Conservation (phyloP, 1,140 invertebrate genomes). For the Pseudomyrmex sp. region DNA sequence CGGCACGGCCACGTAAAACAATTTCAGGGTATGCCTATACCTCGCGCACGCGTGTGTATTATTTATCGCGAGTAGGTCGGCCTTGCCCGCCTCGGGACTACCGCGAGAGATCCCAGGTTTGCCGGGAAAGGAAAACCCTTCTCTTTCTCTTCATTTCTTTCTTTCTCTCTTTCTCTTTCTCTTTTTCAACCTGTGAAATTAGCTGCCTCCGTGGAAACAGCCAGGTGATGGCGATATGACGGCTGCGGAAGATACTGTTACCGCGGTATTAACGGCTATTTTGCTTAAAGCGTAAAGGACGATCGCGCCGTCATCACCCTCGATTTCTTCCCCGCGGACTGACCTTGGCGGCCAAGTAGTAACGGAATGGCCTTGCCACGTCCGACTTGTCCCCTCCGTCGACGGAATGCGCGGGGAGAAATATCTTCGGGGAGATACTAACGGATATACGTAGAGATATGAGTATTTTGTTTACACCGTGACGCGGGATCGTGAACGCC, state of each 20-base stretch:
- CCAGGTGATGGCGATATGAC: slow-evolving; percentile 33
- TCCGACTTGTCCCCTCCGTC: not conserved
- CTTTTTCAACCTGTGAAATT: slow-evolving; percentile 52
- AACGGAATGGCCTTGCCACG: slow-evolving; percentile 57
- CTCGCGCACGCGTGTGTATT: slow-evolving; percentile 61
- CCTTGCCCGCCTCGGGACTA: slow-evolving; percentile 46
- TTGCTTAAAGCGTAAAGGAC: slow-evolving; percentile 19
- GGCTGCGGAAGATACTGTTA: slow-evolving; percentile 9
- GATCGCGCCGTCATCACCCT: slow-evolving; percentile 53
- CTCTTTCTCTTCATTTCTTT: not conserved
- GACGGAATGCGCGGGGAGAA: not conserved
- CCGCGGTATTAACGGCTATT: slow-evolving; percentile 33
- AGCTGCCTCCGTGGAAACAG: slow-evolving; percentile 45
- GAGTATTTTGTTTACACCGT: slow-evolving; percentile 44
- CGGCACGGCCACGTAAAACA: slow-evolving; percentile 73
- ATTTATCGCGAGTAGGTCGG: slow-evolving; percentile 77
- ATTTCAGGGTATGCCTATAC: slow-evolving; percentile 74
- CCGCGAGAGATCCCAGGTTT: slow-evolving; percentile 1
- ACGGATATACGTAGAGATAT: slow-evolving; percentile 19
- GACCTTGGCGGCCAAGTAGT: slow-evolving; percentile 46
- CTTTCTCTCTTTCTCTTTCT: not conserved
- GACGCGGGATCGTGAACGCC: slow-evolving; percentile 4
- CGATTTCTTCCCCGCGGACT: slow-evolving; percentile 51
- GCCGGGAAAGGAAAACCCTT: not conserved
- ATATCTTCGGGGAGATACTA: slow-evolving; percentile 29